Evolutionary conservation across 2,888 invertebrate genomes (phyloP), one percentile per base, ranked within the genome.

Genomic region (Polyommatus icarus): DNA sequence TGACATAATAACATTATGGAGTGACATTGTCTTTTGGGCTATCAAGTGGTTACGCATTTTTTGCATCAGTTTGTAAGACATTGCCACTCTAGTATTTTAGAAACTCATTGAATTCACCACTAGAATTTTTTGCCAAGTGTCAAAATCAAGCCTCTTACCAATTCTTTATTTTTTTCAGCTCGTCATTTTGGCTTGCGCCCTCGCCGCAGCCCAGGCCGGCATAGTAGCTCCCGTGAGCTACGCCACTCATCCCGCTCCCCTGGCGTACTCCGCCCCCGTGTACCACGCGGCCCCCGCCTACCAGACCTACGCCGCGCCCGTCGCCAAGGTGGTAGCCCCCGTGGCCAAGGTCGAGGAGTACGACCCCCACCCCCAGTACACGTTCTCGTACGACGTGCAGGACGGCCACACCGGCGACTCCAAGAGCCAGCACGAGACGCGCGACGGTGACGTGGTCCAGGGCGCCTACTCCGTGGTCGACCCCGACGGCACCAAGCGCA

Each of bases 321-420:
- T 87, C 5, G 50, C 50, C 50, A 54, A 50, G 50, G 50, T 50
- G 50, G 50, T 50, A 50, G 85, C 88, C 79, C 86, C 88, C 72
- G 86, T 87, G 76, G 84, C 87, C 40, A 73, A 73, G 40, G 82
- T 86, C 12, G 90, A 79, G 86, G 92, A 82, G 84, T 90, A 86
- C 86, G 90, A 87, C 79, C 84, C 75, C 83, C 91, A 83, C 87
- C 92, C 79, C 83, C 94, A 94, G 84, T 95, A 95, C 90, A 93
- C 92, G 84, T 95, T 92, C 84, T 88, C 88, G 5, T 92, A 93
- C 81, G 89, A 91, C 76, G 88, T 93, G 1, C 89, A 92, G 80
- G 92, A 92, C 79, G 84, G 86, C 79, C 80, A 90, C 46, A 92
- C 92, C 76, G 92, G 93, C 29, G 93, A 93, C 83, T 87, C 84